A percentile compares a stretch with the other conserved stretches of the same genome.
Evolutionary conservation across 2,113 vertebrate genomes (phyloP).

Genomic region (Grallaria varia): DNA sequence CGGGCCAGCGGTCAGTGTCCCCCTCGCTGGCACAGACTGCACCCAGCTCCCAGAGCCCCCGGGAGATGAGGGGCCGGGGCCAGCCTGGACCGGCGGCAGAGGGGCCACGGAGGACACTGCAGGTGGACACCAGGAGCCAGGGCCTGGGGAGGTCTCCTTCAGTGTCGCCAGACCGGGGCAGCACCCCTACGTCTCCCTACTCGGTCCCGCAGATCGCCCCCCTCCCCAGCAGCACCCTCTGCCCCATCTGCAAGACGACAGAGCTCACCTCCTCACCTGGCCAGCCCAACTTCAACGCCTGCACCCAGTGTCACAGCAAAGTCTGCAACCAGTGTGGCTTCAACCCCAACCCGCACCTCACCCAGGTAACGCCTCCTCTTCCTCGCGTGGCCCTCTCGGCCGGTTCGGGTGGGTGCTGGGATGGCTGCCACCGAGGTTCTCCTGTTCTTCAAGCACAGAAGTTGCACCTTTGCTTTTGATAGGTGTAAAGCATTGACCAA

Average conservation of each 20-base stretch:
- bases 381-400: accelerated
- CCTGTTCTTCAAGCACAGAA: not conserved
- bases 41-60: constrained; percentile 58
- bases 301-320: constrained; percentile 91
- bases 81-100: constrained; percentile 52
- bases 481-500: not conserved
- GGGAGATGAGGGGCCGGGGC: constrained; percentile 70
- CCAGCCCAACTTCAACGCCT: constrained; percentile 91
- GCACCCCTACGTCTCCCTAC: constrained; percentile 93
- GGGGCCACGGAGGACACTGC: constrained; percentile 70
- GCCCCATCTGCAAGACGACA: constrained; percentile 96
- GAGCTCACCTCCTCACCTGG: constrained; percentile 88
- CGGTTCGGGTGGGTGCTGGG: accelerated
- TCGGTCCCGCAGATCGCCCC: constrained; percentile 96
- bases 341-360: constrained; percentile 98
- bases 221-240: constrained; percentile 96
- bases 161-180: constrained; percentile 87
- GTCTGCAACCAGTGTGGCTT: constrained; percentile 99
- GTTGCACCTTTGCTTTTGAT: not conserved
- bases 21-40: constrained; percentile 62
- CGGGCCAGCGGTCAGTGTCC: constrained; percentile 66
- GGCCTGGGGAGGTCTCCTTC: constrained; percentile 77
- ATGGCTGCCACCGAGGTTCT: not conserved
- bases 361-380: constrained; percentile 82
- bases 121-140: constrained; percentile 77